A percentile compares a stretch with the other conserved stretches of the same genome.
These are phyloP conservation scores for Solenopsis fugax DNA, from an alignment of 1,140 invertebrate genomes.

Conservation along the genomic window DNA sequence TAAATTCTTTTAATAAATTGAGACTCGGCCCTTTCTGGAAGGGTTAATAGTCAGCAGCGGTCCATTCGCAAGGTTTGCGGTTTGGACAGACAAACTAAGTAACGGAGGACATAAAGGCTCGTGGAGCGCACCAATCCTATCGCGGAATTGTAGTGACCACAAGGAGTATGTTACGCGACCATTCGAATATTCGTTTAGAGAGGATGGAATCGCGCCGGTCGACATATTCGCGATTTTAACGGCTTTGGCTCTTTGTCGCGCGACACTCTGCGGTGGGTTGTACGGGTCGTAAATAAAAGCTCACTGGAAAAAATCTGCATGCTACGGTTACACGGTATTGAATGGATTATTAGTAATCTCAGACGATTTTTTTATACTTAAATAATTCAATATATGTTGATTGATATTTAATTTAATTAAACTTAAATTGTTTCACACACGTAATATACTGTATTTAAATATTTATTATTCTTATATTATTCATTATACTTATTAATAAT, in stretches of 20 bases:
- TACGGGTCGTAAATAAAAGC: conserved; percentile 54
- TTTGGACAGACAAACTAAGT: conserved; percentile 75
- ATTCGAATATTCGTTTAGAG: conserved; percentile 57
- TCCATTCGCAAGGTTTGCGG: conserved; percentile 75
- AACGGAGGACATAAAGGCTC: conserved; percentile 77
- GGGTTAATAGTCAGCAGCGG: conserved; percentile 65
- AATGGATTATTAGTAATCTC: conserved; percentile 1
- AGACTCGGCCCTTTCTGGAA: conserved; percentile 24
- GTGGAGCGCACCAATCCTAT: conserved; percentile 75
- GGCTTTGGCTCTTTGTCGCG: conserved; percentile 51
- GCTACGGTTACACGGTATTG: conserved; percentile 7
- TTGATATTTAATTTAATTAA: background rate
- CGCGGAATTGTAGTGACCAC: conserved; percentile 78
- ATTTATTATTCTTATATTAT: background rate
- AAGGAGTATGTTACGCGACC: conserved; percentile 72
- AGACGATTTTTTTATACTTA: background rate
- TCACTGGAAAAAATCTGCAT: conserved; percentile 20
- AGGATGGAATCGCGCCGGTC: conserved; percentile 46
- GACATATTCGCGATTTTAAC: conserved; percentile 53
- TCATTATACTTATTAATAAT: background rate
- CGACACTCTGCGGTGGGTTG: conserved; percentile 53
- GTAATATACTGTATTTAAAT: background rate
- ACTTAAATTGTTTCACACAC: background rate
- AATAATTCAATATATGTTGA: background rate
- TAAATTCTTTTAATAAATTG: conserved; percentile 33